phyloP scores from a whole-genome alignment of 2,888 invertebrate genomes.

The Acheta domesticus region DNA sequence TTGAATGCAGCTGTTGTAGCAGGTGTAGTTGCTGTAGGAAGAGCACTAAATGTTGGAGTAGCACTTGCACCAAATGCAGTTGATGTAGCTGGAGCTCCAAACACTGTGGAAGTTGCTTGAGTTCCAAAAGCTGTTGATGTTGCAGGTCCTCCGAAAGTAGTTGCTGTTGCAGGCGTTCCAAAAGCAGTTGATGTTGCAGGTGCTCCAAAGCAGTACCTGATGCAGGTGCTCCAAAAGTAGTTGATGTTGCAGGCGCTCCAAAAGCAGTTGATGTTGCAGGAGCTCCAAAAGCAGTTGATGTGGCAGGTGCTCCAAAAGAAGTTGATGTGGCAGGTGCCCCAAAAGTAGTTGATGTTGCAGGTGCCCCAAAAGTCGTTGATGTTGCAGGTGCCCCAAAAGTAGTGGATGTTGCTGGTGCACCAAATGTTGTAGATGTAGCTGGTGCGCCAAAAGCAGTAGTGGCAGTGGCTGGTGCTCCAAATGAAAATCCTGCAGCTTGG shows the following conservation, averaged over 20 bases:
- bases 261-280: conserved; percentile 44
- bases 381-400: conserved; percentile 31
- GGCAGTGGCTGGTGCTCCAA: conserved; percentile 38
- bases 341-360: conserved; percentile 33
- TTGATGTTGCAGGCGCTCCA: conserved; percentile 40
- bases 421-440: conserved; percentile 25
- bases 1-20: conserved; percentile 19
- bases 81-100: conserved; percentile 27
- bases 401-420: conserved; percentile 29
- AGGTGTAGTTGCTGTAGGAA: conserved; percentile 20
- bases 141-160: conserved; percentile 36
- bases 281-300: conserved; percentile 38
- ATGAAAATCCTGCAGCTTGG: conserved; percentile 35
- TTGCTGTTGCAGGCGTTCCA: conserved; percentile 39
- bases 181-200: conserved; percentile 32
- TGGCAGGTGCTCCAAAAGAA: conserved; percentile 27
- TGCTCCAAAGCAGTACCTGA: conserved; percentile 47
- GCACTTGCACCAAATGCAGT: conserved; percentile 18
- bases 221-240: conserved; percentile 35
- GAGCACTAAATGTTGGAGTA: not conserved
- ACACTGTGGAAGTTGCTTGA: conserved; percentile 4
- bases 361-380: conserved; percentile 37
- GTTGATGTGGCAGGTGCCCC: conserved; percentile 23
- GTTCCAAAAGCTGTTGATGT: conserved; percentile 22
- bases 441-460: conserved; percentile 26